Evolutionary conservation across 2,113 vertebrate species (phyloP), one percentile per base, ranked within the genome.

Genomic region (Oreochromis aureus): DNA sequence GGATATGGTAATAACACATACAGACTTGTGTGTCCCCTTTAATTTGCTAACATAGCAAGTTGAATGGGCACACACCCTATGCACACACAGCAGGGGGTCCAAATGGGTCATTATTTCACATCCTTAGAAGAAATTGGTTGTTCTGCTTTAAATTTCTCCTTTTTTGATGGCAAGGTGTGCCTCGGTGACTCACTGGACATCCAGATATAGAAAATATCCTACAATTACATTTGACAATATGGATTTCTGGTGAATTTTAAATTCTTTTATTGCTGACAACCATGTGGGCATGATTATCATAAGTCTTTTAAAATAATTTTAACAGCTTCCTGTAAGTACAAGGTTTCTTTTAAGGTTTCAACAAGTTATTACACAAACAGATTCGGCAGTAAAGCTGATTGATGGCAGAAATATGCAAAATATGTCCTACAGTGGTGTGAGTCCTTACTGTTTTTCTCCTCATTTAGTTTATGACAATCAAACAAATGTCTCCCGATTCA

Each of bases 101-200:
- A 88, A 91, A 92, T 91, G 84, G 86, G 90, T 91, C 83, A 89
- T 94, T 92, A 92, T 85, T 88, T 89, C 59, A 83, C 81, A 48
- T 89, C 80, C 55, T 48, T 11, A 41, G 46, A 89, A 81, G 80
- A 94, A 93, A 95, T 80, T 86, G 69, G 78, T 73, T 80, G 34
- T 73, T 84, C 46, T 82, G 55, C 82, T 93, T 86, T 89, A 85
- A 80, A 88, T 82, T 86, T 86, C 53, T 81, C 36, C 8, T 48
- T 91, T 89, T 81, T 81, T 51, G 39, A 80, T 54, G 12, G 41
- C 71, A 86, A 63, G 83, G 51, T 85, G 83, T 89, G 6, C 12
- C 36, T 55, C 4, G 8, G 59, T 59, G 55, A 80, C 59, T 86
- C 80, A 83, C 51, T 30, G 80, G 18, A 71, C 54, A 87, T 84